Percentiles rank a stretch among this genome's conserved stretches.
Evolutionary conservation across 1,140 invertebrate genomes (phyloP).

Genomic region (Polyergus mexicanus): DNA sequence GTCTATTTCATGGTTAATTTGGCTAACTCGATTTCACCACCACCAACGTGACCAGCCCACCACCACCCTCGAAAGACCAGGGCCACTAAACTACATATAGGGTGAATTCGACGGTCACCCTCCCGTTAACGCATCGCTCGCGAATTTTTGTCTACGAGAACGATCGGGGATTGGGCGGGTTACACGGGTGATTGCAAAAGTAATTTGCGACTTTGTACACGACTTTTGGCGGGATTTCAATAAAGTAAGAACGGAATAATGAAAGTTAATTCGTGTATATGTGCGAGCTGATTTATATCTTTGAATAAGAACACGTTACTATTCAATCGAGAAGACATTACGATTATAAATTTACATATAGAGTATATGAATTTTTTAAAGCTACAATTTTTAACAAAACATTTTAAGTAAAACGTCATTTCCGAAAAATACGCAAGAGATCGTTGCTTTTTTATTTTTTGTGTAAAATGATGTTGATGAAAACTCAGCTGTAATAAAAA

Average conservation of each 20-base stretch:
- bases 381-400: too few species aligned
- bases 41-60: slow-evolving; percentile 71
- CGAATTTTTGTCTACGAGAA: slow-evolving; percentile 46
- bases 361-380: too few species aligned
- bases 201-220: slow-evolving; percentile 34
- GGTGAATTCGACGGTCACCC: slow-evolving; percentile 72
- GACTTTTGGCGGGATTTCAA: neutral
- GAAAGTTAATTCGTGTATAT: neutral
- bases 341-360: neutral
- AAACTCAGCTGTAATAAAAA: slow-evolving; percentile 56
- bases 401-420: neutral
- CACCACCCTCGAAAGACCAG: slow-evolving; percentile 74
- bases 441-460: slow-evolving; percentile 27
- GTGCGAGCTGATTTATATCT: neutral
- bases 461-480: slow-evolving; percentile 59
- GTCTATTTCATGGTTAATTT: slow-evolving; percentile 87
- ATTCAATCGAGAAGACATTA: neutral
- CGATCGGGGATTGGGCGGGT: neutral
- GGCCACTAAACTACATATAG: slow-evolving; percentile 77
- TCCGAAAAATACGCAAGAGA: neutral
- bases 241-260: neutral
- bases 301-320: neutral
- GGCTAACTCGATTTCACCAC: slow-evolving; percentile 84
- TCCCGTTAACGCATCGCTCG: slow-evolving; percentile 60
- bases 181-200: slow-evolving; percentile 1